These are phyloP conservation scores for Stichodactyla helianthus DNA, from an alignment of 64 coral and sea anemone species.

Conservation along the genomic window DNA sequence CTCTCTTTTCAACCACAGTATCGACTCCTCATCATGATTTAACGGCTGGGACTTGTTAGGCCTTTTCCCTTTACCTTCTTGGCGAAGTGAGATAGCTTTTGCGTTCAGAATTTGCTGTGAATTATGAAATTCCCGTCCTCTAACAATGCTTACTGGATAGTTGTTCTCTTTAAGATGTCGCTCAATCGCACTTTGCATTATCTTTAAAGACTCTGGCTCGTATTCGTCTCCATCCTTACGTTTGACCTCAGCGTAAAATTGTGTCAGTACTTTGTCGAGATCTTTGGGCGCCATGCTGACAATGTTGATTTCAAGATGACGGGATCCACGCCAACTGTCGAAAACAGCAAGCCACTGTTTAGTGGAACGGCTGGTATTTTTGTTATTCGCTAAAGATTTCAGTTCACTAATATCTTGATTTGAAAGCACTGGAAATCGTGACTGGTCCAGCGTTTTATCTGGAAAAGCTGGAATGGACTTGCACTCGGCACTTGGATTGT, in stretches of 20 bases:
- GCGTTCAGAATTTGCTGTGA: slow-evolving; percentile 12
- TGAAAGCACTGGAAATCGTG: slow-evolving; percentile 24
- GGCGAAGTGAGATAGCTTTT: neutral
- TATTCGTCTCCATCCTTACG: slow-evolving; percentile 8
- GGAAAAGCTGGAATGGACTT: too few relatives aligned
- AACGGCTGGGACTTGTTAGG: slow-evolving; percentile 34
- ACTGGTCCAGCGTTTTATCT: slow-evolving; percentile 3
- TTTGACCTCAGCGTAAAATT: slow-evolving; percentile 21
- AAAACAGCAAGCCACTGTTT: too few relatives aligned
- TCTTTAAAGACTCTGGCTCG: slow-evolving; percentile 2
- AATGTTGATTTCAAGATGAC: slow-evolving; percentile 32
- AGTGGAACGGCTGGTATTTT: too few relatives aligned
- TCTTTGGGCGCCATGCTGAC: slow-evolving; percentile 19
- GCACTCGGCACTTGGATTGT: too few relatives aligned
- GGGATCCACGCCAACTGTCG: too few relatives aligned
- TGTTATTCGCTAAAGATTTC: slow-evolving; percentile 26
- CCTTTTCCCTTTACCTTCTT: slow-evolving; percentile 25
- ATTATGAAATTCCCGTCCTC: neutral
- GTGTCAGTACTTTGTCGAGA: slow-evolving; percentile 11
- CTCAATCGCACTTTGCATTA: slow-evolving; percentile 23
- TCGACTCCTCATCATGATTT: slow-evolving; percentile 5
- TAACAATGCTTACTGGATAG: neutral
- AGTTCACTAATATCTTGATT: slow-evolving; percentile 29
- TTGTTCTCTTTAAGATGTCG: neutral
- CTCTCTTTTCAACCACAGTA: slow-evolving; percentile 41